Conservation (phyloP, 2,888 invertebrate species). For the Ormyrus thymus region DNA sequence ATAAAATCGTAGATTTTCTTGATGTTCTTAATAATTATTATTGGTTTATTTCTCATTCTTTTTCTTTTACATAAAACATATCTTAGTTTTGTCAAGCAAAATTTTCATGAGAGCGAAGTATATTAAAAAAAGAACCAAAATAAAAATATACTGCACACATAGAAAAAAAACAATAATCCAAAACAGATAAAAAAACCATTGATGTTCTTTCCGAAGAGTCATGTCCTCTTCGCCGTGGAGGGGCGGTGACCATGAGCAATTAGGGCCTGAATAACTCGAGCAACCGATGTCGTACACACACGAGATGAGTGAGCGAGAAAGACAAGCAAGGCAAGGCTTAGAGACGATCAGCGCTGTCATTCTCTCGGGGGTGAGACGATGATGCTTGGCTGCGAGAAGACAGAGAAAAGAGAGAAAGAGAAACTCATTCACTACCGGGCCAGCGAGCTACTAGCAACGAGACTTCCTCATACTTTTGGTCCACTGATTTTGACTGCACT, state of each 20-base stretch:
- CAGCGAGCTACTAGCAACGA: slow-evolving; percentile 52
- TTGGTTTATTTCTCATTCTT: slow-evolving; percentile 58
- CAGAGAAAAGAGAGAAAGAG: slow-evolving; percentile 48
- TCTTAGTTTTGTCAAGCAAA: slow-evolving; percentile 63
- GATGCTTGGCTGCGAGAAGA: slow-evolving; percentile 9
- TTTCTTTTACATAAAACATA: slow-evolving; percentile 56
- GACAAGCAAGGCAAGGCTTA: slow-evolving; percentile 8
- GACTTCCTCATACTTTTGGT: slow-evolving; percentile 53
- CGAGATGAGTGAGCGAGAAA: slow-evolving; percentile 63
- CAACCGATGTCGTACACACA: slow-evolving; percentile 53
- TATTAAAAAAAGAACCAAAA: slow-evolving; percentile 36
- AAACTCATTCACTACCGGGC: slow-evolving; percentile 29
- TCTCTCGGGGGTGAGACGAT: slow-evolving; percentile 61
- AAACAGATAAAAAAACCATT: slow-evolving; percentile 69
- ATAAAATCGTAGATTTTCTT: background rate
- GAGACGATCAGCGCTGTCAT: slow-evolving; percentile 64
- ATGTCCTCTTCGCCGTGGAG: slow-evolving; percentile 75
- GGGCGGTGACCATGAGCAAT: slow-evolving; percentile 62
- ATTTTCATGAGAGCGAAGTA: slow-evolving; percentile 51
- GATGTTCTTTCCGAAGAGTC: slow-evolving; percentile 76
- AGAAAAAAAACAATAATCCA: slow-evolving; percentile 58
- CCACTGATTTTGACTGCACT: slow-evolving; percentile 52
- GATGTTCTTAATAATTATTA: slow-evolving; percentile 14
- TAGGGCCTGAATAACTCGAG: slow-evolving; percentile 66
- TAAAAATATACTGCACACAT: slow-evolving; percentile 43